Evolutionary conservation across 1,140 invertebrate genomes (phyloP), one percentile per base, ranked within the genome.

Genomic region (Mya arenaria): DNA sequence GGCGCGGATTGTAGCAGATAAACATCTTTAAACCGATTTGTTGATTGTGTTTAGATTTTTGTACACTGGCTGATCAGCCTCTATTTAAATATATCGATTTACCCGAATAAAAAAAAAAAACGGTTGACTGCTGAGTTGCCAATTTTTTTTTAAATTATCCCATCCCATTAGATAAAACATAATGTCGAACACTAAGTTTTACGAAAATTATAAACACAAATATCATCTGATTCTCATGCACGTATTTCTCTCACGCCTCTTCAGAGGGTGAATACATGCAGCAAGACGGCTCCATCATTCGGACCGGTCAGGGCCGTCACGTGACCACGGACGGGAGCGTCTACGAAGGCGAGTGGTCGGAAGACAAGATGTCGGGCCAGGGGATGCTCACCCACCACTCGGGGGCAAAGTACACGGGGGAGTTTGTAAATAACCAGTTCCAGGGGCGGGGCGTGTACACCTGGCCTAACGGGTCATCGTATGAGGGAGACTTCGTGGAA

Each of bases 391-490:
- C 69, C 10, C 89, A 91, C 72, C 87, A 90, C 15, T 89, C 89
- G 5, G 90, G 89, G 30, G 88, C 90, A 19, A 30, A 71, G 4
- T 93, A 92, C 83, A 86, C 91, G 63, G 92, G 92, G 56, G 84
- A 86, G 15, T 93, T 93, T 86, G 83, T 88, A 4, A 88, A 92
- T 73, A 92, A 92, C 77, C 87, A 93, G 77, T 93, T 93, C 84
- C 87, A 93, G 78, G 92, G 92, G 5, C 63, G 37, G 28, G 92
- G 92, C 73, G 88, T 86, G 82, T 93, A 93, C 71, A 87, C 79
- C 4, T 93, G 91, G 89, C 92, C 92, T 17, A 91, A 93, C 87
- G 89, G 89, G 10, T 92, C 92, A 23, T 91, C 81, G 56, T 92
- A 91, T 80, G 86, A 90, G 32, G 92, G 92, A 41, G 80, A 88